Percentiles rank a stretch among this genome's conserved stretches.
These are phyloP conservation scores for Lucifuga dentata DNA, from an alignment of 2,113 vertebrate species.

Conservation along the genomic window DNA sequence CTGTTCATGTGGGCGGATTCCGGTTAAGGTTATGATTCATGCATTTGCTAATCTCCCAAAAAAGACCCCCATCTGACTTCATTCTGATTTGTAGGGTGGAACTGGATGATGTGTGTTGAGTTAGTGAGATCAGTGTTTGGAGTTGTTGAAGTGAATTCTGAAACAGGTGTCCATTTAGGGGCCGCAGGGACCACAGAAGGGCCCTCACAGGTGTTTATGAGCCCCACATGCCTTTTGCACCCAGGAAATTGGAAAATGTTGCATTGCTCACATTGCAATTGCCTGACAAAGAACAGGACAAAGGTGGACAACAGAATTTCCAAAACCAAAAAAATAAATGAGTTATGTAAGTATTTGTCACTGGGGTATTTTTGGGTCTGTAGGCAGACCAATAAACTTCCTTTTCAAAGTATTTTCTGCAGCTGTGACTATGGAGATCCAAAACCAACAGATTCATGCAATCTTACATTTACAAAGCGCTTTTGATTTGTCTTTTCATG, in stretches of 20 bases:
- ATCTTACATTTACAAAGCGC: constrained; percentile 39
- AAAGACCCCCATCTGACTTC: constrained; percentile 58
- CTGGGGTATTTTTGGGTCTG: constrained; percentile 45
- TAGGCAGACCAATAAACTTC: constrained; percentile 38
- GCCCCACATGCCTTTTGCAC: constrained; percentile 42
- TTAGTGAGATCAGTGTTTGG: constrained; percentile 51
- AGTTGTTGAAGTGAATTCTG: constrained; percentile 21
- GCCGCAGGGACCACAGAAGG: constrained; percentile 5
- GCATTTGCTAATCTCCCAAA: constrained; percentile 24
- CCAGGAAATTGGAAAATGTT: constrained; percentile 47
- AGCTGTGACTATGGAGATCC: constrained; percentile 49
- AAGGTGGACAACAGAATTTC: constrained; percentile 49
- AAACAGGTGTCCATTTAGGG: constrained; percentile 52
- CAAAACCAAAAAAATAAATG: constrained; percentile 60
- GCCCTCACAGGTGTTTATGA: constrained; percentile 20
- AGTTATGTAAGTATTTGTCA: constrained; percentile 41
- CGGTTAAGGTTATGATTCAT: constrained; percentile 53
- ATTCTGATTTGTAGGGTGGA: constrained; percentile 43
- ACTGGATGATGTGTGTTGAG: constrained; percentile 33
- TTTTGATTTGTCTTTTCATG: constrained; percentile 55
- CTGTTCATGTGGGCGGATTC: constrained; percentile 23
- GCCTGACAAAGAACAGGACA: constrained; percentile 16
- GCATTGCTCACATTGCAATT: constrained; percentile 30
- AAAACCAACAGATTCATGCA: constrained; percentile 50
- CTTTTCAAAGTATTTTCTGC: constrained; percentile 47